phyloP scores from a whole-genome alignment of 2,113 vertebrate genomes.

The Ammodramus savannarum region DNA sequence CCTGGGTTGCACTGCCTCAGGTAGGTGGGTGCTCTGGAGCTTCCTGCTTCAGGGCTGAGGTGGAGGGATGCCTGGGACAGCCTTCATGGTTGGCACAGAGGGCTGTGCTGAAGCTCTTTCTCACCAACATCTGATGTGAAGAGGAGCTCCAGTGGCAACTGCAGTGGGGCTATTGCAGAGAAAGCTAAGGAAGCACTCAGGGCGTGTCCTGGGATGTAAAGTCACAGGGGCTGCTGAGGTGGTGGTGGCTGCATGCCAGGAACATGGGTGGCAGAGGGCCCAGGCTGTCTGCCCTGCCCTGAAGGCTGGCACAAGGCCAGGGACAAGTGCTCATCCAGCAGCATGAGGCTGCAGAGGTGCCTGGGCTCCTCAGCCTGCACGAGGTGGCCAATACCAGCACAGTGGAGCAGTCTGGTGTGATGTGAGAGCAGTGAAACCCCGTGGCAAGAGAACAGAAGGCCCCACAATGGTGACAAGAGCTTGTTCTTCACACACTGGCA shows the following conservation, averaged over 20 bases:
- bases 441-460: neutral
- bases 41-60: neutral
- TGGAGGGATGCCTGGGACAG: neutral
- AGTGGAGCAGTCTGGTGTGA: neutral
- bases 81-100: neutral
- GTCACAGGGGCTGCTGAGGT: fast-evolving
- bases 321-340: neutral
- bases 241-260: neutral
- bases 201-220: neutral
- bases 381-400: neutral
- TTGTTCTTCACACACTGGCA: neutral
- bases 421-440: fast-evolving
- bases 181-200: neutral
- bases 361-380: neutral
- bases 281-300: neutral
- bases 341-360: neutral
- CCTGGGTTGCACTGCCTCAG: neutral
- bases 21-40: neutral
- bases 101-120: neutral
- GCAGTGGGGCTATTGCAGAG: fast-evolving
- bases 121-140: fast-evolving
- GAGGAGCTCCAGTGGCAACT: neutral
- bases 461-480: fast-evolving
- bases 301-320: neutral
- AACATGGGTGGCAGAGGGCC: neutral